Evolutionary conservation across 2,888 invertebrate genomes (phyloP), one percentile per base, ranked within the genome.

Genomic region (Lepidonotus clava): DNA sequence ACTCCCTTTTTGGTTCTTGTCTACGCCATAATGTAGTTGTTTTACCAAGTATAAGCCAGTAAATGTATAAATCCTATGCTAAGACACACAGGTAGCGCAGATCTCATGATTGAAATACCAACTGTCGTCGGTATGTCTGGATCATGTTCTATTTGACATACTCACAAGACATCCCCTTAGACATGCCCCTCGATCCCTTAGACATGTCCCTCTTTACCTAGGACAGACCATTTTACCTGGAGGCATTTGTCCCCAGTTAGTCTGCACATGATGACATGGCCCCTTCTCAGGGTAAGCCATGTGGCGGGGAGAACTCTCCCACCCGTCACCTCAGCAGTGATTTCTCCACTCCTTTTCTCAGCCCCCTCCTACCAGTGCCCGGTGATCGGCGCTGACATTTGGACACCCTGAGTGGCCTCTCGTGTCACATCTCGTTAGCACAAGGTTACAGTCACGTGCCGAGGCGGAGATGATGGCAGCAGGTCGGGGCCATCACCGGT

Each of bases 341-440:
- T 24, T 14, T 28, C 61, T 61, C 28, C 61, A 11, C 61, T 18
- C 61, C n/a, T 28, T 61, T 28, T 14, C 61, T 28, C 61, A 24
- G 14, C 61, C 61, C 61, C 24, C 24, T n/a, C n/a, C n/a, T n/a
- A n/a, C n/a, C n/a, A n/a, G n/a, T n/a, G 24, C 61, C 61, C 24
- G 28, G 28, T 61, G 61, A 61, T 28, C 61, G 11, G 61, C 28
- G 61, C 61, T 61, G 61, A 61, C 61, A 61, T 61, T 28, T 61
- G 28, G 61, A 28, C 61, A 32, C 61, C 61, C 2, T 61, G 32
- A 61, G 61, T 61, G 61, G 61, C 11, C 61, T 61, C 61, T 61
- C 61, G 61, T 61, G 61, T 61, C 61, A 61, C 28, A 32, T 28
- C 28, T 61, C 61, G 61, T 61, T 61, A 61, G 61, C n/a, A 32